phyloP scores from a whole-genome alignment of 2,113 vertebrate species.

The Tursiops truncatus region DNA sequence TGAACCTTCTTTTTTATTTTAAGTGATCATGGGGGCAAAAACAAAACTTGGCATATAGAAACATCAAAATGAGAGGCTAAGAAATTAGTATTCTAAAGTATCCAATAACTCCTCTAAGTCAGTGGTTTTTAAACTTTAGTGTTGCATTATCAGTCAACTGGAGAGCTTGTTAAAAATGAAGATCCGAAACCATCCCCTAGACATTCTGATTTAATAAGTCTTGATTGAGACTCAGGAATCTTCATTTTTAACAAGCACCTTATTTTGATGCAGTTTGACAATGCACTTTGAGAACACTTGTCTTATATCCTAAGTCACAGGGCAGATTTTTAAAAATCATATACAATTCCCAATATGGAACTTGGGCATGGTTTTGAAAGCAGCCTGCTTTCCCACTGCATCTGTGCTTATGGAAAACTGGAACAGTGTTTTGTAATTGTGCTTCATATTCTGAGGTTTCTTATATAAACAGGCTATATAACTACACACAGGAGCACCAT shows the following conservation, averaged over 20 bases:
- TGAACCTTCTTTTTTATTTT: not conserved
- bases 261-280: constrained; percentile 11
- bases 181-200: not conserved
- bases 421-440: constrained; percentile 35
- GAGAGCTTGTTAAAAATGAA: not conserved
- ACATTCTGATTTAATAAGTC: not conserved
- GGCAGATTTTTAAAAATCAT: constrained; percentile 11
- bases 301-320: not conserved
- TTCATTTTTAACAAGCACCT: not conserved
- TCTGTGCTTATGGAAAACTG: constrained; percentile 50
- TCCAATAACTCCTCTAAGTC: not conserved
- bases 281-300: not conserved
- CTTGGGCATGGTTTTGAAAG: not conserved
- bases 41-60: not conserved
- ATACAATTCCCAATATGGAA: not conserved
- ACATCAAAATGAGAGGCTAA: not conserved
- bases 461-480: constrained; percentile 41
- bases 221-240: not conserved
- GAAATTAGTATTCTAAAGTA: not conserved
- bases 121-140: not conserved
- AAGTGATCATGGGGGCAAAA: not conserved
- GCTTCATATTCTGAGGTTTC: constrained; percentile 32
- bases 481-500: not conserved
- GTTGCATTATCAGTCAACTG: not conserved
- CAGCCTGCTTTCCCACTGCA: not conserved